These are phyloP conservation scores for Lampropteryx suffumata DNA, from an alignment of 2,888 invertebrate genomes.

Conservation along the genomic window DNA sequence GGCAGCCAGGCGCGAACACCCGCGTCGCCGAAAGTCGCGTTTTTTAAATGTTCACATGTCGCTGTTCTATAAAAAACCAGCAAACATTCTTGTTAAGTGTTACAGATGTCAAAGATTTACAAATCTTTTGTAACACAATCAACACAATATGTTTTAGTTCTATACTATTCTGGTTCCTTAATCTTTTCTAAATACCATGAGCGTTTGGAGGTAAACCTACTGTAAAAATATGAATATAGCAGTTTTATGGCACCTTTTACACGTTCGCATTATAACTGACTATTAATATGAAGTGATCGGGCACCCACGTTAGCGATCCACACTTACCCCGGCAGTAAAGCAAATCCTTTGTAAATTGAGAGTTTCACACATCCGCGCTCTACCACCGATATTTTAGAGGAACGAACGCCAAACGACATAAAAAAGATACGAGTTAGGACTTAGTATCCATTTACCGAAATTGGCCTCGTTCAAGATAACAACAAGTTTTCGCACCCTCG, in stretches of 20 bases:
- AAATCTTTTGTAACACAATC: too few species aligned
- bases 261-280: constrained; percentile 21
- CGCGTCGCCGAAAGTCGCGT: constrained; percentile 36
- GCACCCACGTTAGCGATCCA: constrained; percentile 28
- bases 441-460: constrained; percentile 83
- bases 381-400: constrained; percentile 78
- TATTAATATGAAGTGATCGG: constrained; percentile 31
- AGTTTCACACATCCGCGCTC: constrained; percentile 55
- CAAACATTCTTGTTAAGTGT: constrained; percentile 6
- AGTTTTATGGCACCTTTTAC: not conserved
- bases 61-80: not conserved
- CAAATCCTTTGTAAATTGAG: constrained; percentile 78
- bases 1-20: constrained; percentile 56
- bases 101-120: too few species aligned
- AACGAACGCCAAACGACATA: constrained; percentile 67
- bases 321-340: constrained; percentile 56
- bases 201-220: too few species aligned
- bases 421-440: constrained; percentile 81
- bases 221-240: too few species aligned
- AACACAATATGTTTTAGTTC: too few species aligned
- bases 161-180: too few species aligned
- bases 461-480: constrained; percentile 81
- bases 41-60: constrained; percentile 8
- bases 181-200: too few species aligned
- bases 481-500: constrained; percentile 82